Conservation (phyloP, 2,797 vertebrate genomes). For the Psittacula derbiana region DNA sequence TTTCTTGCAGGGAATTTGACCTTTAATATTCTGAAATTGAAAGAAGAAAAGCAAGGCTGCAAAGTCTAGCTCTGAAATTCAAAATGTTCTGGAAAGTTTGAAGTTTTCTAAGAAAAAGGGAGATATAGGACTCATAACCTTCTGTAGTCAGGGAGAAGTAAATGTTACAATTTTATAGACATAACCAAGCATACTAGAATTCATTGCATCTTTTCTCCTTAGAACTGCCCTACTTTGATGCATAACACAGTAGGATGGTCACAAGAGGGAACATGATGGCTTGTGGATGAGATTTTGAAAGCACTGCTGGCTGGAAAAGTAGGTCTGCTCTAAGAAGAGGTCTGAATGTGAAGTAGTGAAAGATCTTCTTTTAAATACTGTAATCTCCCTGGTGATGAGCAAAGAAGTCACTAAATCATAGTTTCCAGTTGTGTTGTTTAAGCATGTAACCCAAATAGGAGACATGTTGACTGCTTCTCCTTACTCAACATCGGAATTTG, state of each 20-base stretch:
- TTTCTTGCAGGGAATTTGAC: neutral
- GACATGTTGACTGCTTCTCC: neutral
- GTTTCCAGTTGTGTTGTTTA: neutral
- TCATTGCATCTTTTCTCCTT: neutral
- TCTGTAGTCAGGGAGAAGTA: neutral
- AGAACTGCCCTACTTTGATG: conserved; percentile 11
- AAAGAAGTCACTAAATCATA: neutral
- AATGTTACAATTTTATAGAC: conserved; percentile 4
- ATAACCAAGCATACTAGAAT: neutral
- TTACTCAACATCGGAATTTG: neutral
- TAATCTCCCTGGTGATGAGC: neutral
- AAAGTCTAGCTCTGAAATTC: neutral
- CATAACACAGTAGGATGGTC: neutral
- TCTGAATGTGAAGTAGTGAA: neutral
- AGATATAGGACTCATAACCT: neutral
- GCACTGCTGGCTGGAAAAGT: neutral
- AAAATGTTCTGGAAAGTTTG: neutral
- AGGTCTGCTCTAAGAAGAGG: neutral
- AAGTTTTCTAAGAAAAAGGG: neutral
- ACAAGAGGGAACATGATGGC: neutral
- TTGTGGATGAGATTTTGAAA: neutral
- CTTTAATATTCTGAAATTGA: neutral
- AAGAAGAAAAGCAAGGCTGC: neutral
- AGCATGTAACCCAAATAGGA: neutral
- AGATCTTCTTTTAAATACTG: neutral